Conservation (phyloP, 2,797 vertebrate species). For the Miichthys miiuy region DNA sequence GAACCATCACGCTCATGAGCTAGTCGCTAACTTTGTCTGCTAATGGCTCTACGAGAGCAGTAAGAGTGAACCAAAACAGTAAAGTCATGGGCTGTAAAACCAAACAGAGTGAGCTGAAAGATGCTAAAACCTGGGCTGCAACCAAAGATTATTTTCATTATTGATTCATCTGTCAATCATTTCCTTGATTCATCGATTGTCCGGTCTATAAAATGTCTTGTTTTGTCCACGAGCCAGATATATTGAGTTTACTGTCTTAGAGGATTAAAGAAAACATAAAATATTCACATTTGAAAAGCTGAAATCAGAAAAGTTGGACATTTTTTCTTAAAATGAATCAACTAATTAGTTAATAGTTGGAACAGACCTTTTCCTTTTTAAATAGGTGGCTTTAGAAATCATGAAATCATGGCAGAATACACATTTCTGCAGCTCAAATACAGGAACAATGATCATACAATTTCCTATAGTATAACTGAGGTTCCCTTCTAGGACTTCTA, state of each 20-base stretch:
- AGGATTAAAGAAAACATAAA: too few relatives aligned
- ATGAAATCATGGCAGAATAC: not conserved
- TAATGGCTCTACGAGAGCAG: not conserved
- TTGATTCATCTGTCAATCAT: too few relatives aligned
- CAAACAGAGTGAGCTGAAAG: not conserved
- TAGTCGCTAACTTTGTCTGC: not conserved
- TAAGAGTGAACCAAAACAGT: not conserved
- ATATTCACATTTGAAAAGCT: not conserved
- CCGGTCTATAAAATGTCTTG: too few relatives aligned
- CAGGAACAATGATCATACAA: not conserved
- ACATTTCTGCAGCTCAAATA: constrained; percentile 1
- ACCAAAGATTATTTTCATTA: too few relatives aligned
- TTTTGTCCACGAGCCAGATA: too few relatives aligned
- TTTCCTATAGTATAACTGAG: not conserved
- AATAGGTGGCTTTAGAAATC: not conserved
- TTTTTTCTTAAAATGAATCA: too few relatives aligned
- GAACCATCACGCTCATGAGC: not conserved
- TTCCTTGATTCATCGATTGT: too few relatives aligned
- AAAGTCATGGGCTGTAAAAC: not conserved
- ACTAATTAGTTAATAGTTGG: too few relatives aligned
- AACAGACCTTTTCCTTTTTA: not conserved
- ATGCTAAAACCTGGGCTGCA: not conserved
- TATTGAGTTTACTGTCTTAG: too few relatives aligned
- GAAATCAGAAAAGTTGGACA: too few relatives aligned
- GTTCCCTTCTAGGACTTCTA: not conserved